A percentile compares a stretch with the other conserved stretches of the same genome.
These are phyloP conservation scores for Mixornis gularis DNA, from an alignment of 2,113 vertebrate species.

Conservation along the genomic window DNA sequence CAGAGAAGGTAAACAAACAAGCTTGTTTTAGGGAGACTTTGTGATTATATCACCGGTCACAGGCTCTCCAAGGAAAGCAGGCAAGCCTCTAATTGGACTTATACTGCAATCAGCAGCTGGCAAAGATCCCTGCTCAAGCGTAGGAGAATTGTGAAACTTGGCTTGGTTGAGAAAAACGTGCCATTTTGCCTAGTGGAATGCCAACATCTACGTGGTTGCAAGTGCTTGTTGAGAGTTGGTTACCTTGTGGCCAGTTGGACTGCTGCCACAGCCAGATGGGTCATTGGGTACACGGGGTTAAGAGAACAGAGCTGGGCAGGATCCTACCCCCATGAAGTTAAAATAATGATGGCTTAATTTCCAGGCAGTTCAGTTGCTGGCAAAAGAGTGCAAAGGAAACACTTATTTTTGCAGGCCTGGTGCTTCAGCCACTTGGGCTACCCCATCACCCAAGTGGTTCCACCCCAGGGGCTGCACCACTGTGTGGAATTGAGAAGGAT, in stretches of 20 bases:
- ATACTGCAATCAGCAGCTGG: not conserved
- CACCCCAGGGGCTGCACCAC: fast-evolving
- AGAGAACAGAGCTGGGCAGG: not conserved
- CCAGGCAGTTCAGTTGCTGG: not conserved
- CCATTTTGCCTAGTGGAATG: not conserved
- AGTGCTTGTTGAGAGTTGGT: not conserved
- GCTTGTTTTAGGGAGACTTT: conserved; percentile 11
- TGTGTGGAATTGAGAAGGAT: not conserved
- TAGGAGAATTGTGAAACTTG: not conserved
- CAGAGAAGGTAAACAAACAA: conserved; percentile 49
- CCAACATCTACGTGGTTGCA: not conserved
- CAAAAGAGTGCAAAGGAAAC: not conserved
- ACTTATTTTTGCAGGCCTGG: not conserved
- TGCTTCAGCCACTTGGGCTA: fast-evolving
- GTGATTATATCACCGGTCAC: not conserved
- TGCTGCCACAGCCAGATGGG: not conserved
- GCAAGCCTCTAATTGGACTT: conserved; percentile 10
- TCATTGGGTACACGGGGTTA: not conserved
- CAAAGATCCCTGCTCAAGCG: not conserved
- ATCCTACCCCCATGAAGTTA: not conserved
- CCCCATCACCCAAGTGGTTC: not conserved
- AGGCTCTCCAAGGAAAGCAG: not conserved
- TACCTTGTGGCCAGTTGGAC: not conserved
- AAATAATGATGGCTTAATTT: not conserved
- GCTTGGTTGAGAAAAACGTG: not conserved